Conservation (phyloP, 2,113 vertebrate species). For the Redunca redunca region DNA sequence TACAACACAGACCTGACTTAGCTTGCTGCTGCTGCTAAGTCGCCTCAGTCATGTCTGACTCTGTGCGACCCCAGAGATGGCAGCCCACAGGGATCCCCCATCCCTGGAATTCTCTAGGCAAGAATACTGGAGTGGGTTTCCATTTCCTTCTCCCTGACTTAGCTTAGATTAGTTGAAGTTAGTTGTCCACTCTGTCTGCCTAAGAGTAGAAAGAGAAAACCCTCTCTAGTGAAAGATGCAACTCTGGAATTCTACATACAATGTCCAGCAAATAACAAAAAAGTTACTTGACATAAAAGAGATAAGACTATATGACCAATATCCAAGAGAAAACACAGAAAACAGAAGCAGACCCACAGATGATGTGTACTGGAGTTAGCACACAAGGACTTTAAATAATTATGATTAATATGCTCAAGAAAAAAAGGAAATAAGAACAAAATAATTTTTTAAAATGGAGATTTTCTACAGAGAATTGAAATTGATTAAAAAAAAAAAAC, state of each 20-base stretch:
- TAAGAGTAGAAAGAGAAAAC: neutral
- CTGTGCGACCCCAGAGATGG: no score
- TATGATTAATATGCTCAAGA: neutral
- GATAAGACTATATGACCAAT: neutral
- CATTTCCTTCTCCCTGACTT: neutral
- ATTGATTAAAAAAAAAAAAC: neutral
- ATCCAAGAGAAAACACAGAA: neutral
- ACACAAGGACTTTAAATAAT: neutral
- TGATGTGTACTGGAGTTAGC: neutral
- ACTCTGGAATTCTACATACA: neutral
- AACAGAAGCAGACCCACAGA: neutral
- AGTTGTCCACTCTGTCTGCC: neutral
- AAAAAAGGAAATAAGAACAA: neutral
- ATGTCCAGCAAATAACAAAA: neutral
- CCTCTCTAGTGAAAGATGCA: neutral
- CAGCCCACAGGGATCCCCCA: no score
- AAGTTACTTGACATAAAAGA: neutral
- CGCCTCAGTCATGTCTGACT: accelerated
- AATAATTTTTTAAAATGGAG: neutral
- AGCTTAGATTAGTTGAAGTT: neutral
- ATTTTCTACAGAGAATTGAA: neutral
- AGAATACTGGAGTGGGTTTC: no score
- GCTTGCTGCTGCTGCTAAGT: neutral
- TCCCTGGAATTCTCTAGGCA: no score
- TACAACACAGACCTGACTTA: neutral